Evolutionary conservation across 2,113 vertebrate species (phyloP).

Genomic region (Lonchura striata): DNA sequence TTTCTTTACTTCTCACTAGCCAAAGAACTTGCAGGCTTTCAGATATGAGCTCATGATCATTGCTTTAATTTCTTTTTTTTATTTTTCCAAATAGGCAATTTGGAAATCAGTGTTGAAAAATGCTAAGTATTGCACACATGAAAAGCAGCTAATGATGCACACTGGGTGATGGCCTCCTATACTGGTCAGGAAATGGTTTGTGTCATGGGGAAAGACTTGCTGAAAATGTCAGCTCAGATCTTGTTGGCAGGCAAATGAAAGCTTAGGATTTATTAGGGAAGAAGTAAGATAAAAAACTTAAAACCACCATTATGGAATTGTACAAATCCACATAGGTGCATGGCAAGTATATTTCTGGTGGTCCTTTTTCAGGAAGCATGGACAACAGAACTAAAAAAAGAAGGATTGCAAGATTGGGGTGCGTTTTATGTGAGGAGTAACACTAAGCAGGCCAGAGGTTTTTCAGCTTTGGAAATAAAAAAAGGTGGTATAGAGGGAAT

Average conservation of each 20-base stretch:
- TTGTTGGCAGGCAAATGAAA: conserved; percentile 9
- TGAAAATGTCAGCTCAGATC: background rate
- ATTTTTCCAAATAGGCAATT: background rate
- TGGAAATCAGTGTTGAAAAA: background rate
- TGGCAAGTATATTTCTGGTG: background rate
- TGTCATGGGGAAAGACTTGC: background rate
- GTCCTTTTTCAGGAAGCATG: background rate
- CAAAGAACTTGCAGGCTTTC: background rate
- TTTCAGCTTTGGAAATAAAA: background rate
- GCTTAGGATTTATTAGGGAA: conserved; percentile 4
- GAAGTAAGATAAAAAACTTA: background rate
- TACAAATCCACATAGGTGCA: background rate
- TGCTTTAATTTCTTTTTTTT: background rate
- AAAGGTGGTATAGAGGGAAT: background rate
- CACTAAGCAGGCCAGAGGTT: background rate
- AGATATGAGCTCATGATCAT: background rate
- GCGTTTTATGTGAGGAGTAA: background rate
- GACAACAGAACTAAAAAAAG: background rate
- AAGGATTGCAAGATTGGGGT: background rate
- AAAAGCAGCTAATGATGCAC: background rate
- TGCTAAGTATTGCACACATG: background rate
- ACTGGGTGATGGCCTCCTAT: background rate
- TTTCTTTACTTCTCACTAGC: background rate
- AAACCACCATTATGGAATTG: background rate
- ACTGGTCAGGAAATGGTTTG: background rate